Base-by-base conservation (phyloP, 2,888 invertebrate species). In the Macrophya annulata region DNA sequence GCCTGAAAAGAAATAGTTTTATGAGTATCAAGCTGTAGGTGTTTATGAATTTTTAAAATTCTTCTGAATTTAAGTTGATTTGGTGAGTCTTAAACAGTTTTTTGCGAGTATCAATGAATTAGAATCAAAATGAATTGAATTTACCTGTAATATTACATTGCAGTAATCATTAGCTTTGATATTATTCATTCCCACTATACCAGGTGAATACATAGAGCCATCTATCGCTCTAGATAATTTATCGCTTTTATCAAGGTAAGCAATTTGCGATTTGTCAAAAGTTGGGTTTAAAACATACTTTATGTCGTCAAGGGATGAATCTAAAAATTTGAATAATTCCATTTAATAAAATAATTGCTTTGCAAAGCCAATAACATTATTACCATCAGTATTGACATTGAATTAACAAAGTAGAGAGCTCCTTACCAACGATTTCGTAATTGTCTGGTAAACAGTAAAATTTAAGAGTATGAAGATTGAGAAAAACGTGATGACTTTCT, bases 131-230 rank as follows among this genome's bases (percentile, higher is more conserved):
- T 31, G 59, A 25, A 6, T 40, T 31, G 76, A 43, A 88, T 91
- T 93, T 94, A 98, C 98, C 95, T 98, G 98, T 85, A 99, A 94
- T 85, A 99, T 98, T 77, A 99, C 99, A 94, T 99, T 99, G 93
- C 99, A 99, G 93, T 99, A 99, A 94, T 99, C 99, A 94, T 99
- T 99, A 4, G 99, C 99, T 94, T 99, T 99, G 89, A 99, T 99
- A 93, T 99, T 99, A 92, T 99, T 99, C 79, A 99, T 95, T 0
- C 99, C 99, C 31, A 99, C 99, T 91, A 99, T 99, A 85, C 99
- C 99, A 4, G 99, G 99, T 92, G 98, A 96, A 93, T 99, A 99
- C 92, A 99, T 96, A 0, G 98, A 98, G 12, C 99, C 99, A 94
- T 99, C 99, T 88, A 98, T 99, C 0, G 99, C 99, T 90, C 99